Evolutionary conservation across 2,888 invertebrate genomes (phyloP), one percentile per base, ranked within the genome.

Genomic region (Embidobia sp.): DNA sequence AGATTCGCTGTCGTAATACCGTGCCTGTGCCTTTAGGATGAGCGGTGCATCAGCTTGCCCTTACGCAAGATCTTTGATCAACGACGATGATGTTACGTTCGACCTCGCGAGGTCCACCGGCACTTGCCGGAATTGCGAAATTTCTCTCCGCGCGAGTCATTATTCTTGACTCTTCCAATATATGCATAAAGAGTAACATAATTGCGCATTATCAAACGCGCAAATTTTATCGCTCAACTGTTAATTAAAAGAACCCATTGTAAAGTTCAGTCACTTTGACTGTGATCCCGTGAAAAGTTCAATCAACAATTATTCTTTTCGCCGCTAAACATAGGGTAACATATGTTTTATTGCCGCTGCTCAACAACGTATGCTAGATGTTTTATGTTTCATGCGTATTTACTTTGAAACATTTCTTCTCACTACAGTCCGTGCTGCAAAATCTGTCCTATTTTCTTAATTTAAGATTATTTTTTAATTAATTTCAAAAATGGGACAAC

Each of bases 31-130:
- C 42, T 42, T 19, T 22, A 40, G 49, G 64, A 46, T 18, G 73
- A 64, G 49, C 55, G 55, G 72, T 64, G 61, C 53, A 70, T 63
- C 57, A 42, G 16, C 42, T 46, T 42, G 63, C 57, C 64, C 61
- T 74, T 74, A 61, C 61, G 74, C 59, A 74, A 74, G 74, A 74
- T 46, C 74, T 74, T 61, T 74, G 74, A 66, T 74, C 66, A 51
- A 70, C 49, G 29, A 55, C 33, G 53, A 42, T 51, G 63, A 59
- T 53, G 66, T 59, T 74, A 48, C 46, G 57, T 40, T 37, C 64
- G 73, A 64, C 64, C 73, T 64, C 73, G 64, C 57, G 64, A 64
- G 64, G 64, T 64, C 73, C 64, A 64, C 48, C 48, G 35, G 64
- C 37, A 46, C 55, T 72, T 64, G 48, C 55, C 55, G 46, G 46